A percentile compares a stretch with the other conserved stretches of the same genome.
These are phyloP conservation scores for Polydrusus pterygomalis DNA, from an alignment of 2,888 invertebrate species.

Conservation along the genomic window DNA sequence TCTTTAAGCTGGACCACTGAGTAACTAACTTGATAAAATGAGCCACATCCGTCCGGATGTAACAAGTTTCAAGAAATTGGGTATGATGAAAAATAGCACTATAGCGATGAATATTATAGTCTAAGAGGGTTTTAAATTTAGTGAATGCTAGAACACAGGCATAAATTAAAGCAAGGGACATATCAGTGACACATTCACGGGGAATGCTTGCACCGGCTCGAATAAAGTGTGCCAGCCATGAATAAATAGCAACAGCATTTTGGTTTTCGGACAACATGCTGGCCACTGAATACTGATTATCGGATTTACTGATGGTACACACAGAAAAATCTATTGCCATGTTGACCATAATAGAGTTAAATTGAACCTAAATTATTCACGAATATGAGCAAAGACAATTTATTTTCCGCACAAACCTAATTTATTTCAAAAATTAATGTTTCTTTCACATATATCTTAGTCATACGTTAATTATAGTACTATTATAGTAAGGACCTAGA, in stretches of 20 bases:
- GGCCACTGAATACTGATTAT: conserved; percentile 37
- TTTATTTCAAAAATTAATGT: too few species aligned
- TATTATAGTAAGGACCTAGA: too few species aligned
- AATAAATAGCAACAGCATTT: conserved; percentile 5
- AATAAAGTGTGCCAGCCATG: conserved; percentile 26
- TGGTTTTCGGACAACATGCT: conserved; percentile 36
- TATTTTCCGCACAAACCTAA: too few species aligned
- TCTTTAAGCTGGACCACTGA: conserved; percentile 21
- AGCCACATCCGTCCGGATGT: conserved; percentile 28
- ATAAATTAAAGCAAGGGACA: conserved; percentile 50
- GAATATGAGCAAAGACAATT: too few species aligned
- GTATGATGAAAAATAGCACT: neutral
- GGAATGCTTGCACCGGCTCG: conserved; percentile 14
- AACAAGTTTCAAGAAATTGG: conserved; percentile 13
- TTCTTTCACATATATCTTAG: too few species aligned
- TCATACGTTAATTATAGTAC: too few species aligned
- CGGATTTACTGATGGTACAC: conserved; percentile 26
- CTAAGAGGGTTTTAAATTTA: neutral
- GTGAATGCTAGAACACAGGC: conserved; percentile 24
- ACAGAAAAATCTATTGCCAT: too few species aligned
- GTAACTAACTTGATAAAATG: conserved; percentile 22
- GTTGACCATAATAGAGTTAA: too few species aligned
- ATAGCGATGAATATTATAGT: conserved; percentile 3
- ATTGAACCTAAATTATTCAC: too few species aligned
- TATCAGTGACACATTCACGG: conserved; percentile 42